Percentiles rank a stretch among this genome's conserved stretches.
Conservation (phyloP, 2,113 vertebrate genomes). For the Chelonoidis abingdonii region DNA sequence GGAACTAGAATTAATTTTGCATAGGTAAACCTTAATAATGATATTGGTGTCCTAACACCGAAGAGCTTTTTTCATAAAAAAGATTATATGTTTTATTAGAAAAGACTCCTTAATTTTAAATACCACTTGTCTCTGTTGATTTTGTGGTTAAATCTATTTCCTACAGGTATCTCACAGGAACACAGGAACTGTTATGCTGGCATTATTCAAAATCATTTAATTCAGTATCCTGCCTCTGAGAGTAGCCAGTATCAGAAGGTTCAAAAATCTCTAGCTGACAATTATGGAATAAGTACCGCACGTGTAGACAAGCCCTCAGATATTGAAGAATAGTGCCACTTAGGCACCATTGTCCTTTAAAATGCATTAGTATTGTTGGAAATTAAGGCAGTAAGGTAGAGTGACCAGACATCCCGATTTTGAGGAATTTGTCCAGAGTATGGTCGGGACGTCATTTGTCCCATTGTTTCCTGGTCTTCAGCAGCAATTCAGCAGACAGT, state of each 20-base stretch:
- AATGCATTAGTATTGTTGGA: not conserved
- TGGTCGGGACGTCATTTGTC: too few species aligned
- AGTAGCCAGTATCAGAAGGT: not conserved
- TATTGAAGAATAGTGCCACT: fast-evolving
- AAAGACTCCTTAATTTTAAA: not conserved
- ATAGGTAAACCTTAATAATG: not conserved
- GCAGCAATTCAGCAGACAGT: too few species aligned
- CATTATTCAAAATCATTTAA: not conserved
- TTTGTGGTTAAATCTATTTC: not conserved
- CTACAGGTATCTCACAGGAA: not conserved
- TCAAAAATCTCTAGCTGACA: not conserved
- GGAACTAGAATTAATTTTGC: not conserved
- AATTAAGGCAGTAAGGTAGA: not conserved
- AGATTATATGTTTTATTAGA: not conserved
- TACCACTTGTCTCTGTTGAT: not conserved
- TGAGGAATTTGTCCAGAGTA: too few species aligned
- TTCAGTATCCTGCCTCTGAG: not conserved
- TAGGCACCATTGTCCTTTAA: not conserved
- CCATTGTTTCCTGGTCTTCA: too few species aligned
- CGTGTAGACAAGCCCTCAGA: too few species aligned
- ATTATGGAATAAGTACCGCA: not conserved
- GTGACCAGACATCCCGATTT: too few species aligned
- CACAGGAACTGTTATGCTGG: not conserved
- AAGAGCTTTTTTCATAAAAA: not conserved
- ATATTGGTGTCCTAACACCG: not conserved